Evolutionary conservation across 2,888 invertebrate species (phyloP).

Genomic region (Herminia tarsipennalis): DNA sequence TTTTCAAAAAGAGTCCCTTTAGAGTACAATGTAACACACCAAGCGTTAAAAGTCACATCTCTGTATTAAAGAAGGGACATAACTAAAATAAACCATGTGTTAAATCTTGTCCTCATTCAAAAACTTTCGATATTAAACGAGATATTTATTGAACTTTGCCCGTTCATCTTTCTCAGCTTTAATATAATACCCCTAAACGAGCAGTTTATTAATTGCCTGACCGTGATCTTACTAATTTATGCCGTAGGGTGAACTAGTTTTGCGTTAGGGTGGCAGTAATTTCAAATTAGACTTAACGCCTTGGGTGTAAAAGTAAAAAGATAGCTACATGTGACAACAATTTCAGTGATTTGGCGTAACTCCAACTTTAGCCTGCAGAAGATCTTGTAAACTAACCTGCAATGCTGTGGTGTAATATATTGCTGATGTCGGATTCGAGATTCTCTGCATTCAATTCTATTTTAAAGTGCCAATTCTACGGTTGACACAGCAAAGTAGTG

Average conservation of each 20-base stretch:
- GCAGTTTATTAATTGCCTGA: constrained; percentile 12
- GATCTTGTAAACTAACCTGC: constrained; percentile 23
- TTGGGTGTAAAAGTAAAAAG: constrained; percentile 1
- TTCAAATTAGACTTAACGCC: constrained; percentile 21
- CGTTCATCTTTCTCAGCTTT: constrained; percentile 11
- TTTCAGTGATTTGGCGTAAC: constrained; percentile 24
- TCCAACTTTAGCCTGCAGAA: constrained; percentile 27
- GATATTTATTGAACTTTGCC: background rate
- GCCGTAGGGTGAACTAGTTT: constrained; percentile 13
- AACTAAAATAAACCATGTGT: background rate
- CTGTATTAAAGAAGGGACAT: background rate
- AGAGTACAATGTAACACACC: background rate
- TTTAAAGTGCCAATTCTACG: too few species aligned
- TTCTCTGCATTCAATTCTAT: too few species aligned
- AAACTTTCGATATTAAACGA: constrained; percentile 1
- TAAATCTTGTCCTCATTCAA: background rate
- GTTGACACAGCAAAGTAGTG: too few species aligned
- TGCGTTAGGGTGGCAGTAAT: constrained; percentile 3
- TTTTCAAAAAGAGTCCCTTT: constrained; percentile 3
- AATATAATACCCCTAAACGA: too few species aligned
- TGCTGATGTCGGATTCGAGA: constrained; percentile 16
- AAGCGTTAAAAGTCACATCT: background rate
- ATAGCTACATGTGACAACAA: constrained; percentile 2
- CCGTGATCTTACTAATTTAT: constrained; percentile 20
- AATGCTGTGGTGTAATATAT: constrained; percentile 26